Conservation (phyloP, 1,140 invertebrate genomes). For the Drosophila eugracilis region DNA sequence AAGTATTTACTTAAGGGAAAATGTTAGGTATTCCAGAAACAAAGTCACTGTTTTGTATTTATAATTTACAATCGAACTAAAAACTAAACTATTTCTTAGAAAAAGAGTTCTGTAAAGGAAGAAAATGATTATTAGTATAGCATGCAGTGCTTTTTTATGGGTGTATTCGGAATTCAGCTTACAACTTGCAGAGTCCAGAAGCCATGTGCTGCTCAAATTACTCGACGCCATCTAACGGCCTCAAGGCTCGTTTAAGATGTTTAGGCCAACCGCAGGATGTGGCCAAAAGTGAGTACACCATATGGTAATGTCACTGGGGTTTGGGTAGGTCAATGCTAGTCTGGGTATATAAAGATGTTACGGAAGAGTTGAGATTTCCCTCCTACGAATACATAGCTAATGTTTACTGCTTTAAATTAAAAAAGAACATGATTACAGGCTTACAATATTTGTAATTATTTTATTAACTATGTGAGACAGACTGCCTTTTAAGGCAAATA, state of each 20-base stretch:
- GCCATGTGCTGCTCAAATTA: constrained; percentile 46
- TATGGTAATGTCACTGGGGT: constrained; percentile 12
- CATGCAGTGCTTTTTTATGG: not conserved
- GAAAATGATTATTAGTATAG: not conserved
- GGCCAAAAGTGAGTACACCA: constrained; percentile 32
- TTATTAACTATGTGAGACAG: too few species aligned
- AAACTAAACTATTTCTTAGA: too few species aligned
- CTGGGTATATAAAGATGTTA: not conserved
- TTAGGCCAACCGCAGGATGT: constrained; percentile 37
- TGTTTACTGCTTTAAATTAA: too few species aligned
- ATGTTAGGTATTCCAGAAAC: too few species aligned
- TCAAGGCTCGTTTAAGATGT: constrained; percentile 42
- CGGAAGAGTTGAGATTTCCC: not conserved
- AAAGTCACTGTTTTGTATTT: too few species aligned
- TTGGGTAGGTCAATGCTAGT: not conserved
- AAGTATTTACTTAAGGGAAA: too few species aligned
- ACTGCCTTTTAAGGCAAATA: too few species aligned
- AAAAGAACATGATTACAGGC: too few species aligned
- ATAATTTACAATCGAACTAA: too few species aligned
- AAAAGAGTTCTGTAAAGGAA: not conserved
- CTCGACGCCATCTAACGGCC: constrained; percentile 30
- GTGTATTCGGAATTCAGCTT: not conserved
- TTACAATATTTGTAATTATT: too few species aligned
- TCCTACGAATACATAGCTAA: too few species aligned
- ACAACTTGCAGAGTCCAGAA: not conserved